Evolutionary conservation across 2,888 invertebrate species (phyloP).

Genomic region (Ypsolopha sequella): DNA sequence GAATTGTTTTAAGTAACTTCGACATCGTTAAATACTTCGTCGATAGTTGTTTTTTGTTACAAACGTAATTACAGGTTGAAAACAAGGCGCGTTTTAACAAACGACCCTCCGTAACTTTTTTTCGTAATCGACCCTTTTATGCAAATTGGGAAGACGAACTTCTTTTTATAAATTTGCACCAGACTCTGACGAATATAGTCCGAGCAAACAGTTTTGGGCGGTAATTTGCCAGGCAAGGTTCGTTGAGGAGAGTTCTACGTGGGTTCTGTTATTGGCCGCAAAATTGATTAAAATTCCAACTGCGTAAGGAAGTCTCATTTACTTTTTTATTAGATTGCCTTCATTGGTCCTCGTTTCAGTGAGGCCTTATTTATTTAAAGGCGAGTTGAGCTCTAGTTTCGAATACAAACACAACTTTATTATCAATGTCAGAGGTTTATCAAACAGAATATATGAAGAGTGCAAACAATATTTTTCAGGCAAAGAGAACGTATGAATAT

Average conservation of each 20-base stretch:
- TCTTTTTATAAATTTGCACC: constrained; percentile 33
- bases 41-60: background rate
- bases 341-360: constrained; percentile 24
- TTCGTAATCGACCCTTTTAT: constrained; percentile 27
- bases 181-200: constrained; percentile 37
- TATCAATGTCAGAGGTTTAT: background rate
- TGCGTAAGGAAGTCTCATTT: constrained; percentile 44
- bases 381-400: background rate
- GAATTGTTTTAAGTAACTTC: background rate
- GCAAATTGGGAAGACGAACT: constrained; percentile 25
- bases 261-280: constrained; percentile 51
- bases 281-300: constrained; percentile 64
- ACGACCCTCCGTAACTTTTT: constrained; percentile 8
- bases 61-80: constrained; percentile 15
- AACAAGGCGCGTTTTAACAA: constrained; percentile 4
- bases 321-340: constrained; percentile 52
- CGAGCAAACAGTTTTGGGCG: constrained; percentile 33
- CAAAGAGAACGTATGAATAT: background rate
- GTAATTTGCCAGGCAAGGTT: constrained; percentile 48
- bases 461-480: background rate
- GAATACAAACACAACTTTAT: background rate
- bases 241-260: constrained; percentile 21
- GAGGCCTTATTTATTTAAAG: constrained; percentile 23
- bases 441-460: background rate
- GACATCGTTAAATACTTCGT: background rate